These are phyloP conservation scores for Choloepus didactylus DNA, from an alignment of 2,797 vertebrate species.

Conservation along the genomic window DNA sequence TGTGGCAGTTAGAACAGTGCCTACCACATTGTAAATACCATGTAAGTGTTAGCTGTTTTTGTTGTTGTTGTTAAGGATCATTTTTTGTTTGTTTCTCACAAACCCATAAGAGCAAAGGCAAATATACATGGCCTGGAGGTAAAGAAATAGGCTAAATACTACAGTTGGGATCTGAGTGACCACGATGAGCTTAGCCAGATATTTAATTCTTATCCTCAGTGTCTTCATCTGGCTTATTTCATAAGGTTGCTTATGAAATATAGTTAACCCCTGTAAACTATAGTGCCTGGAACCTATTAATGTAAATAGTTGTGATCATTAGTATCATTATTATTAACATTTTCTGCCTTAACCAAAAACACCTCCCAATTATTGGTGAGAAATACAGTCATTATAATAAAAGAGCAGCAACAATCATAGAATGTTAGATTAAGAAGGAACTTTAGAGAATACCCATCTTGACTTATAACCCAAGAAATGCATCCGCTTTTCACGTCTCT, in stretches of 20 bases:
- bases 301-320: neutral
- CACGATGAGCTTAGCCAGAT: neutral
- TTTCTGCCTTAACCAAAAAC: neutral
- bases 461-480: neutral
- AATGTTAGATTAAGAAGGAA: neutral
- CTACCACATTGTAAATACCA: neutral
- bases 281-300: neutral
- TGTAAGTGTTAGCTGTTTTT: neutral
- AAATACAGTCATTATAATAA: slow-evolving; percentile 3
- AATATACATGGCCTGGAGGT: neutral
- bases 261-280: neutral
- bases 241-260: neutral
- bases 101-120: neutral
- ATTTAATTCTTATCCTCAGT: neutral
- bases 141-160: neutral
- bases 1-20: neutral
- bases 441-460: neutral
- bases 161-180: neutral
- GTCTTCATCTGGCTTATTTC: neutral
- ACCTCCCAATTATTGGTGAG: neutral
- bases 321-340: neutral
- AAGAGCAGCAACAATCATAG: neutral
- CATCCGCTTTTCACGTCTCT: neutral
- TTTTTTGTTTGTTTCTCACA: neutral
- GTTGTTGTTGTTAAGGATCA: neutral